Evolutionary conservation across 1,140 invertebrate species (phyloP).

Genomic region (Sweltsa coloradensis): DNA sequence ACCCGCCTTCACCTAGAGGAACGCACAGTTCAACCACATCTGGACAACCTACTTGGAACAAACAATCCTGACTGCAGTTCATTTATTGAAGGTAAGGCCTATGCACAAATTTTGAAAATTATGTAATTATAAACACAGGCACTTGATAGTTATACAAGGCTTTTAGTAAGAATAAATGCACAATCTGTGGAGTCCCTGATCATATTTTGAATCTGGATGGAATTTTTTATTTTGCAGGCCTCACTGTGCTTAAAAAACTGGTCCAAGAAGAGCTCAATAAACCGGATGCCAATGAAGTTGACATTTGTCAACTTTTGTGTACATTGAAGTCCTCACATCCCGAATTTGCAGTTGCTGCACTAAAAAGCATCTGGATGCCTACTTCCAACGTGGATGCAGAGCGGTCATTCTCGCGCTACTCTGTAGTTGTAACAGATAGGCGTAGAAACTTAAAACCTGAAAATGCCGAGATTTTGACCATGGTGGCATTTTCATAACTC

Average conservation of each 20-base stretch:
- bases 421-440: background rate
- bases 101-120: no score
- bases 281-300: background rate
- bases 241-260: background rate
- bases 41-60: no score
- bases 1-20: no score
- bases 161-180: background rate
- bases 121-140: no score
- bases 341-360: background rate
- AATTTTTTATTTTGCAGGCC: background rate
- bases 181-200: background rate
- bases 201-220: background rate
- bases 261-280: background rate
- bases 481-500: conserved; percentile 1
- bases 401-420: background rate
- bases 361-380: background rate
- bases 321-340: background rate
- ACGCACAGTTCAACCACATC: no score
- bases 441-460: background rate
- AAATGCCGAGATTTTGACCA: conserved; percentile 1
- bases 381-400: background rate
- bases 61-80: no score
- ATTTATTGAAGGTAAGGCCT: no score
- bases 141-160: no score
- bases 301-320: background rate